Conservation (phyloP, 2,888 invertebrate species). For the Argyra leucocephala region DNA sequence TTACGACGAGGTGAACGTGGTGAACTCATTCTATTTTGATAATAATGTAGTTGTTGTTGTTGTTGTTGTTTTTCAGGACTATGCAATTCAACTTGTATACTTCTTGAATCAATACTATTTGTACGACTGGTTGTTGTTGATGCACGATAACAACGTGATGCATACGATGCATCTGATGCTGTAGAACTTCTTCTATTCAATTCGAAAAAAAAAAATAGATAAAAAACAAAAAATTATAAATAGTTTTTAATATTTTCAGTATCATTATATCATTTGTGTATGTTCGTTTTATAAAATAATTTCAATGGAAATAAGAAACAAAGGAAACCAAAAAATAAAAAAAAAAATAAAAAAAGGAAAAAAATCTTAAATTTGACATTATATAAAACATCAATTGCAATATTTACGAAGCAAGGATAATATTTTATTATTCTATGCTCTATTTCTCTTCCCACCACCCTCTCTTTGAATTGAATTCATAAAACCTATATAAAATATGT, state of each 20-base stretch:
- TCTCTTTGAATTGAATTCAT: too few species aligned
- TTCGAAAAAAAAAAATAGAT: not conserved
- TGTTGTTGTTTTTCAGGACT: conserved; percentile 39
- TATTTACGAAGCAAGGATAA: too few species aligned
- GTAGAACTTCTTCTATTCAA: conserved; percentile 35
- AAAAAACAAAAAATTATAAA: not conserved
- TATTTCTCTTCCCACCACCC: too few species aligned
- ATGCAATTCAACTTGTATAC: conserved; percentile 40
- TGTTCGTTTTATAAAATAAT: too few species aligned
- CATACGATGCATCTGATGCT: conserved; percentile 40
- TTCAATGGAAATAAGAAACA: not conserved
- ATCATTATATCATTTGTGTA: not conserved
- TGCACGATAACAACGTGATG: conserved; percentile 39
- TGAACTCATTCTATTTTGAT: conserved; percentile 25
- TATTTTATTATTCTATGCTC: too few species aligned
- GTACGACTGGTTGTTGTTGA: conserved; percentile 38
- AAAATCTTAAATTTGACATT: too few species aligned
- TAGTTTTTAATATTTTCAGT: not conserved
- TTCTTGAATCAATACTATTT: conserved; percentile 41
- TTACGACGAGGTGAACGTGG: conserved; percentile 38
- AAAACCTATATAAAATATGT: not conserved
- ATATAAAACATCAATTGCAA: too few species aligned
- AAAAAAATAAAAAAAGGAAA: too few species aligned
- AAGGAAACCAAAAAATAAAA: not conserved
- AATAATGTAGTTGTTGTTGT: not conserved